Percentiles rank a stretch among this genome's conserved stretches.
phyloP scores from a whole-genome alignment of 1,140 invertebrate genomes.

The Microplitis mediator region DNA sequence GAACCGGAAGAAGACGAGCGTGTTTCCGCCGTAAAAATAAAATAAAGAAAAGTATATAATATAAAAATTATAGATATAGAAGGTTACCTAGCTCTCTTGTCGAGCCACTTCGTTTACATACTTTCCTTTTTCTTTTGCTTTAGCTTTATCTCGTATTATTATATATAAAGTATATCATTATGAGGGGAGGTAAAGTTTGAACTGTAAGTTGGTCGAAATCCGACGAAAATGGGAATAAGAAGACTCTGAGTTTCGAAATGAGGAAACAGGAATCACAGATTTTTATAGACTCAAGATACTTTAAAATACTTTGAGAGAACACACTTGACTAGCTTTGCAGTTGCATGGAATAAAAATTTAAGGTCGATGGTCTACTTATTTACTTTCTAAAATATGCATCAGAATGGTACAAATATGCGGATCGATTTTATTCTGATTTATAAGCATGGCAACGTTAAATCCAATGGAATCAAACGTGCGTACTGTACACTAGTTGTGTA shows the following conservation, averaged over 20 bases:
- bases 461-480: constrained; percentile 17
- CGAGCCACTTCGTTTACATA: constrained; percentile 1
- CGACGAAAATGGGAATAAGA: no score
- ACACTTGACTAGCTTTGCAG: not conserved
- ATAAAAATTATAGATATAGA: not conserved
- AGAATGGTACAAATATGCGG: not conserved
- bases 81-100: not conserved
- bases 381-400: constrained; percentile 9
- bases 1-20: constrained; percentile 12
- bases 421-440: constrained; percentile 9
- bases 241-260: no score
- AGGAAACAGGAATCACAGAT: no score
- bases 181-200: no score
- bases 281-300: not conserved
- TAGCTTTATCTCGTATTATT: no score
- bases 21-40: constrained; percentile 3
- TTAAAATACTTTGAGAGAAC: not conserved
- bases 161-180: no score
- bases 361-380: not conserved
- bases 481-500: not conserved
- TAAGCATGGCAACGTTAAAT: constrained; percentile 1
- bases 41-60: not conserved
- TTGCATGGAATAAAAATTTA: not conserved
- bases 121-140: not conserved
- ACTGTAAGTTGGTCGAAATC: no score